These are phyloP conservation scores for Oreohelix idahoensis DNA, from an alignment of 1,140 invertebrate genomes.

Conservation along the genomic window DNA sequence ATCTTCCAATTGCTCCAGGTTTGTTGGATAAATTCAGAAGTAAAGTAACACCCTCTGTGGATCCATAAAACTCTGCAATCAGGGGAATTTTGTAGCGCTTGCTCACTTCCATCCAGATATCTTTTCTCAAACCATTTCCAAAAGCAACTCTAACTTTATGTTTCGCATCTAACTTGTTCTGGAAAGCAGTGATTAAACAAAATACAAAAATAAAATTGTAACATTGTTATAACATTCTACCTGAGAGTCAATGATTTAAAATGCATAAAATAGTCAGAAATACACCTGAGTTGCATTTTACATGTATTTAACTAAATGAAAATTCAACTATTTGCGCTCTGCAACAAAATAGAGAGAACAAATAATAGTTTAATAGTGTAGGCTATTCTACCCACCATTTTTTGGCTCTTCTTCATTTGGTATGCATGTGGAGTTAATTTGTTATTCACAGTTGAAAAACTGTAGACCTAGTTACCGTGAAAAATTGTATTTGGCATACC, in stretches of 20 bases:
- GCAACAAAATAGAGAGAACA: too few species aligned
- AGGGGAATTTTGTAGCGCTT: constrained; percentile 85
- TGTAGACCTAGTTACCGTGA: too few species aligned
- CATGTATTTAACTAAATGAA: too few species aligned
- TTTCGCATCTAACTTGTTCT: constrained; percentile 47
- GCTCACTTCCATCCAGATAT: constrained; percentile 92
- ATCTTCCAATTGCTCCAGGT: constrained; percentile 54
- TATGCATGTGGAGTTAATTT: too few species aligned
- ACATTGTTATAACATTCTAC: background rate
- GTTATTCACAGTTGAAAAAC: too few species aligned
- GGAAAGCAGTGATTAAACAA: constrained; percentile 4
- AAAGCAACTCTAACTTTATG: constrained; percentile 48
- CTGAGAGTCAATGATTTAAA: background rate
- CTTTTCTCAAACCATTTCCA: constrained; percentile 89
- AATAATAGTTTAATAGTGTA: too few species aligned
- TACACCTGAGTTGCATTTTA: too few species aligned
- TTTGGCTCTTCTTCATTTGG: too few species aligned
- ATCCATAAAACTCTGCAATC: constrained; percentile 94
- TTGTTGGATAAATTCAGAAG: constrained; percentile 74
- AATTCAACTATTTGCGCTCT: too few species aligned
- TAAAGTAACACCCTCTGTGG: constrained; percentile 95
- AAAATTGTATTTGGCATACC: too few species aligned
- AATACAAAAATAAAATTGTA: background rate
- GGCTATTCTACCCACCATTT: too few species aligned
- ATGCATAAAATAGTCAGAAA: too few species aligned